Conservation (phyloP, 1,140 invertebrate species). For the Rhynchophorus ferrugineus region DNA sequence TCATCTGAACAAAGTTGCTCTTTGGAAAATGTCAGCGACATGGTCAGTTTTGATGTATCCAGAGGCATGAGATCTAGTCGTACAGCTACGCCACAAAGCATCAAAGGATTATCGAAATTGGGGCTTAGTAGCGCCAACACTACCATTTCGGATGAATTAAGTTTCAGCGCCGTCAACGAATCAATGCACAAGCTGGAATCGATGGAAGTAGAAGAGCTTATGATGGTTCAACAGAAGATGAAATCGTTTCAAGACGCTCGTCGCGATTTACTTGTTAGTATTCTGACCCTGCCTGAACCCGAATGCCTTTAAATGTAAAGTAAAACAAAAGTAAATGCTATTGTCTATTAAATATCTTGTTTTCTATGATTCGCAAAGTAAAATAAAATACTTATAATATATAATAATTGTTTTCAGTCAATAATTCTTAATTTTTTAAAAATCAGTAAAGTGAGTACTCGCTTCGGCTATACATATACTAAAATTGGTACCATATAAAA, state of each 20-base stretch:
- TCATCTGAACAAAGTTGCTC: neutral
- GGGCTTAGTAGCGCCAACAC: neutral
- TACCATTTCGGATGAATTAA: neutral
- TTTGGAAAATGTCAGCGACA: neutral
- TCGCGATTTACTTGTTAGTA: neutral
- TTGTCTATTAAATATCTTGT: too few species aligned
- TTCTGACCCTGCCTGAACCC: neutral
- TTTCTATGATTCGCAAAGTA: too few species aligned
- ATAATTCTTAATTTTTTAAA: too few species aligned
- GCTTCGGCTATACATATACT: too few species aligned
- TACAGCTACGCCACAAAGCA: neutral
- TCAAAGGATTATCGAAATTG: neutral
- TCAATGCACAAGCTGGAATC: slow-evolving; percentile 3
- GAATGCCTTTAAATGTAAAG: too few species aligned
- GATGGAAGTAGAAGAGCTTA: slow-evolving; percentile 2
- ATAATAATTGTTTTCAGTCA: too few species aligned
- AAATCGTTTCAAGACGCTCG: neutral
- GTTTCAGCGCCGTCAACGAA: neutral
- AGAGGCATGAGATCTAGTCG: neutral
- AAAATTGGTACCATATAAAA: too few species aligned
- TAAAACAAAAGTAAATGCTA: too few species aligned
- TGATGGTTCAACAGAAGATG: neutral
- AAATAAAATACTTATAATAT: too few species aligned
- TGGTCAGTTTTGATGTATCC: neutral
- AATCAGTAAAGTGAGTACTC: too few species aligned